Base-by-base conservation (phyloP, 2,888 invertebrate species). In the Drosophila fungiperda region DNA sequence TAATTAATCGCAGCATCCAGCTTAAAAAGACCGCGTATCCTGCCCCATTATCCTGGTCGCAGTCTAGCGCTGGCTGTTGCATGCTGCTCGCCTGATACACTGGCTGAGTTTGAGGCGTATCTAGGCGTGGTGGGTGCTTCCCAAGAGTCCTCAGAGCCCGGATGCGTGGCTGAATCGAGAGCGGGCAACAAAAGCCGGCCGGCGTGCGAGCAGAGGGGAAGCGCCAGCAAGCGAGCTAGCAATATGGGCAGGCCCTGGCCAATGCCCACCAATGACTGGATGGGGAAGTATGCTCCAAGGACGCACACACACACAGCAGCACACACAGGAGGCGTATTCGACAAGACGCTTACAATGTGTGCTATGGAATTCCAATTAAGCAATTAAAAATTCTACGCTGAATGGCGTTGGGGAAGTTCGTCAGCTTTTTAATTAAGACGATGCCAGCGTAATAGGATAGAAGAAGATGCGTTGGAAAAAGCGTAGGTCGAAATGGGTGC, bases 31-130 rank as follows among this genome's bases (percentile, higher is more conserved):
- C 52, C 53, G 32, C 7, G 48, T 48, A 52, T 66, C 69, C 76
- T 53, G 48, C 11, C 38, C 12, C 52, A 40, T 23, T 32, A 50
- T 62, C 53, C 67, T 69, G 59, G 35, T 15, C 11, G 36, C 36
- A 36, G 9, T 54, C 55, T 50, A 42, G n/a, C 32, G 29, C 45
- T 11, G 32, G 17, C 55, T 42, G 38, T 17, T 36, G 17, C 23
- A 49, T 72, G 70, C 92, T 93, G 93, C 36, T 83, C 89, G 89
- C 93, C 93, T 93, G 92, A 83, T 93, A 76, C 59, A 72, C 85
- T 82, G 82, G 93, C 92, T 92, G 92, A 92, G 92, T 92, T 92
- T 92, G 93, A 93, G 93, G 93, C 93, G 93, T 93, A 93, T 93
- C 93, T 93, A 93, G 93, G 93, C 93, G 93, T 93, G 93, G 93